Conservation (phyloP, 1,140 invertebrate genomes). For the Drosophila hydei region DNA sequence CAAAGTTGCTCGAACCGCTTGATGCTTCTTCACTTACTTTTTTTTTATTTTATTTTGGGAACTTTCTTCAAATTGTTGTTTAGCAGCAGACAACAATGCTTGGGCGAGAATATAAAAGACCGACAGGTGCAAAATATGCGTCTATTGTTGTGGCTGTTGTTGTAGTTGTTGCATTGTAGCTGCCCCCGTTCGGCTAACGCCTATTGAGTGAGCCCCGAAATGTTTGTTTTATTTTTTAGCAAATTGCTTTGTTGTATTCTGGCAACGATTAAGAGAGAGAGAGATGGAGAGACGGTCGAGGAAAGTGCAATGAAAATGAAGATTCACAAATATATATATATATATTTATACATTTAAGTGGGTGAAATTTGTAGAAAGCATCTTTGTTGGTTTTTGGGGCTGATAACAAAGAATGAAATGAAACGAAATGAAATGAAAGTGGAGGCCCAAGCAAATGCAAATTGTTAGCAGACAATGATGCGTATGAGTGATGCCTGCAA, state of each 20-base stretch:
- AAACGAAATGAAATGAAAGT: slow-evolving; percentile 62
- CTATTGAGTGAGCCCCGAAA: slow-evolving; percentile 68
- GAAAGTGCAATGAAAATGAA: slow-evolving; percentile 76
- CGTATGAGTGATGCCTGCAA: slow-evolving; percentile 73
- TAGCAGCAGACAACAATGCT: slow-evolving; percentile 61
- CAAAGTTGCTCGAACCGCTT: slow-evolving; percentile 21
- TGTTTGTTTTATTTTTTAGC: slow-evolving; percentile 80
- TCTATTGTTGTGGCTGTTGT: slow-evolving; percentile 43
- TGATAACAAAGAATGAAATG: slow-evolving; percentile 74
- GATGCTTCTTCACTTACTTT: slow-evolving; percentile 10
- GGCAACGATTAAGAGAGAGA: neutral
- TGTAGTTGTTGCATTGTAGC: slow-evolving; percentile 35
- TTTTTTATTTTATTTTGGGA: slow-evolving; percentile 52
- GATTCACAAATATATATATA: slow-evolving; percentile 50
- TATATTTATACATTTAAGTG: slow-evolving; percentile 53
- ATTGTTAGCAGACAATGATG: slow-evolving; percentile 54
- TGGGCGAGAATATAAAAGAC: slow-evolving; percentile 32
- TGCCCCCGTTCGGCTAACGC: slow-evolving; percentile 18
- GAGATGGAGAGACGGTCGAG: slow-evolving; percentile 48
- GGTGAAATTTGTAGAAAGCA: slow-evolving; percentile 76
- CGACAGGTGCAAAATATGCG: slow-evolving; percentile 62
- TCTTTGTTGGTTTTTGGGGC: slow-evolving; percentile 53
- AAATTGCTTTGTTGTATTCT: slow-evolving; percentile 77
- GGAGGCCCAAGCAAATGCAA: slow-evolving; percentile 55
- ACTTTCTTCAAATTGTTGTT: slow-evolving; percentile 74